Evolutionary conservation across 1,140 invertebrate genomes (phyloP).

Genomic region (Neodiprion pinetum): DNA sequence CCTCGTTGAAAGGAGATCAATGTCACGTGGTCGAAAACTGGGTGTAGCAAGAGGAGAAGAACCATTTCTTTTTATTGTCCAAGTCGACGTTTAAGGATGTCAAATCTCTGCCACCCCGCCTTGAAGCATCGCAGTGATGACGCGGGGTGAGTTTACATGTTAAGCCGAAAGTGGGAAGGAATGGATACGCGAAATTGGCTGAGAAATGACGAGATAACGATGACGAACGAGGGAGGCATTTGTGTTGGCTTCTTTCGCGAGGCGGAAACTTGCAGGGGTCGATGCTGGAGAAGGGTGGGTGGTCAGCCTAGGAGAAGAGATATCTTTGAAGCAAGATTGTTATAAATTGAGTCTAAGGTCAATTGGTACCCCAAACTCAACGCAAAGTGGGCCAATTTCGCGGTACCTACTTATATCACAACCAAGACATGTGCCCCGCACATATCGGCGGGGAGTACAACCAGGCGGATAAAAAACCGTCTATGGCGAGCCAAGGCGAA

Average conservation of each 20-base stretch:
- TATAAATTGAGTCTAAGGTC: conserved; percentile 3
- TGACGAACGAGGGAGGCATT: neutral
- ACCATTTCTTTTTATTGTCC: too few species aligned
- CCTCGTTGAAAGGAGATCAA: too few species aligned
- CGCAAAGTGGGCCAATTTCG: neutral
- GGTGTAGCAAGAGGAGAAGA: too few species aligned
- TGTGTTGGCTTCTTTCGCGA: neutral
- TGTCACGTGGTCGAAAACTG: too few species aligned
- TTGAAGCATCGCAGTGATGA: too few species aligned
- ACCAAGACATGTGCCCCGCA: too few species aligned
- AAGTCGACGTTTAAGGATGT: too few species aligned
- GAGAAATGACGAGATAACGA: neutral
- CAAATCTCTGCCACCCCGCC: too few species aligned
- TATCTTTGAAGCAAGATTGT: neutral
- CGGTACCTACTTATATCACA: neutral
- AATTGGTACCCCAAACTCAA: neutral
- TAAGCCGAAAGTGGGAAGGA: neutral
- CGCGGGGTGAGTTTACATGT: neutral
- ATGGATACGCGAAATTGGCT: neutral
- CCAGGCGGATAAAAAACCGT: too few species aligned
- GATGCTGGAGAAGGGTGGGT: too few species aligned
- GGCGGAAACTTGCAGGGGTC: neutral
- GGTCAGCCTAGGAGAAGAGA: neutral
- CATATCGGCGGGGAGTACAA: too few species aligned
- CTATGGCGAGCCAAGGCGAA: neutral